Base-by-base conservation (phyloP, 2,888 invertebrate genomes). In the Ectemnius continuus region DNA sequence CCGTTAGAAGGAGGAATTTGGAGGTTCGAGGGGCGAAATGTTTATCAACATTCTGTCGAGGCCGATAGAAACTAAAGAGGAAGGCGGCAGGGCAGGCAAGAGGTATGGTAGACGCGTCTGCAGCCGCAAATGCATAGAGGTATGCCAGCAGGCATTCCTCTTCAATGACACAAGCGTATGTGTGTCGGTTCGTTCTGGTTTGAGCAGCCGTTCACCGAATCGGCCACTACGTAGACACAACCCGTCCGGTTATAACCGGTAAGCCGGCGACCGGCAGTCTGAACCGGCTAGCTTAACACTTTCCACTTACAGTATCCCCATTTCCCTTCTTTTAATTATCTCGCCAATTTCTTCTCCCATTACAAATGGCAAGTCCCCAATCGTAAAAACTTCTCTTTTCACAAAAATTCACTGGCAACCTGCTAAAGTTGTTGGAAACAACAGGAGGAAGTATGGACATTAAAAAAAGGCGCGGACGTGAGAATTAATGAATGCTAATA, bases 151-250 rank as follows among this genome's bases (percentile, higher is more conserved):
- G 6, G 28, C 36, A 28, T 47, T 52, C 56, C 28, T 52, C 61
- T 75, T 80, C 79, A 82, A 82, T 82, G 78, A 80, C 77, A 71
- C 69, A 36, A 36, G 36, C 36, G 36, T 36, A 23, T 23, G 47
- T 56, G 68, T 69, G 66, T 85, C 72, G 75, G 87, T 85, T 84
- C 73, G 65, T 78, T 83, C 85, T 79, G 86, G 87, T 85, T 84
- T 72, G 76, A 73, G 76, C 76, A 73, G 76, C 83, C 86, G 82
- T 85, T 86, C 84, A 84, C 82, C 68, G 71, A 74, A 71, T 73
- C 74, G 72, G 57, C 72, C 62, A 45, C 58, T 36, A 36, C 62
- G 6, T 48, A 58, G 58, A 62, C 48, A 61, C 68, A 16, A 46
- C 64, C 56, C 16, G 62, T 75, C 81, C 80, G 73, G 82, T 78